Conservation (phyloP, 2,888 invertebrate genomes). For the Acanthococcus lagerstroemiae region DNA sequence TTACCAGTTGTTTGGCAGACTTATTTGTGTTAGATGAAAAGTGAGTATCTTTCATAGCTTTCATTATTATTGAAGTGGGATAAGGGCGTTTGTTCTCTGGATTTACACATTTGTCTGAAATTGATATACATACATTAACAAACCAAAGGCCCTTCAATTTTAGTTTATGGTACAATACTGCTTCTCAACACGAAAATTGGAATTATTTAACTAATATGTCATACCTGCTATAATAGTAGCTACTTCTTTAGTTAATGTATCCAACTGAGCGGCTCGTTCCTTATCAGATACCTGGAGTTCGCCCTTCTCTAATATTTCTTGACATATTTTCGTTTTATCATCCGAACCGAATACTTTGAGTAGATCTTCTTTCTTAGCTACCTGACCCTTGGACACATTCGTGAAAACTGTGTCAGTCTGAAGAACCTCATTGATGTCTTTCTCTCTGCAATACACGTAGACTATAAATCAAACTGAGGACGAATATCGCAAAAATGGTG, state of each 20-base stretch:
- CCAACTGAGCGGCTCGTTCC: constrained; percentile 83
- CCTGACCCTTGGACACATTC: constrained; percentile 97
- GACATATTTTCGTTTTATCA: constrained; percentile 86
- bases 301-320: constrained; percentile 85
- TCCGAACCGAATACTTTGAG: constrained; percentile 81
- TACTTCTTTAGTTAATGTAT: constrained; percentile 82
- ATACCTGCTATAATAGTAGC: constrained; percentile 77
- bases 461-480: too few species aligned
- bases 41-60: constrained; percentile 91
- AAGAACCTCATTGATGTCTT: constrained; percentile 95
- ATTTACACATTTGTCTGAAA: constrained; percentile 81
- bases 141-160: too few species aligned
- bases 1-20: constrained; percentile 83
- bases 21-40: constrained; percentile 91
- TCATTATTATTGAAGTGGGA: constrained; percentile 91
- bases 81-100: constrained; percentile 94
- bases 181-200: too few species aligned
- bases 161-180: too few species aligned
- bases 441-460: constrained; percentile 77
- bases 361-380: constrained; percentile 93
- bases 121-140: too few species aligned
- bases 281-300: constrained; percentile 97
- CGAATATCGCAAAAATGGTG: too few species aligned
- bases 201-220: too few species aligned
- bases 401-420: constrained; percentile 93